These are phyloP conservation scores for Ectropis crepuscularia DNA, from an alignment of 2,888 invertebrate genomes.

Conservation along the genomic window DNA sequence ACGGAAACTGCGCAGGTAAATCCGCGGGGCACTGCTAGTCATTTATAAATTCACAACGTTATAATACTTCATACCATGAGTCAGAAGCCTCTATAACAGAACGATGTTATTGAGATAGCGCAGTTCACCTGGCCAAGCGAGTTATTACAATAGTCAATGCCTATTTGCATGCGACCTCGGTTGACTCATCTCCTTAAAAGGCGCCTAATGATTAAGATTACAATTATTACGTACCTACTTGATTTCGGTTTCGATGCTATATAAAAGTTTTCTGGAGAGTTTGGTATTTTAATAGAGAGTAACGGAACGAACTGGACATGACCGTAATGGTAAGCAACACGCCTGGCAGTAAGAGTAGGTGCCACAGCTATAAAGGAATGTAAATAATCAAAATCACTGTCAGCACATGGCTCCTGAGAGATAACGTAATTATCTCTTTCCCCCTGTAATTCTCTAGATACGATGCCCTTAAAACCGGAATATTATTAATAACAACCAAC, in stretches of 20 bases:
- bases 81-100: neutral
- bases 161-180: conserved; percentile 52
- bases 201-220: conserved; percentile 9
- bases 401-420: too few species aligned
- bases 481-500: too few species aligned
- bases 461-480: too few species aligned
- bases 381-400: too few species aligned
- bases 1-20: neutral
- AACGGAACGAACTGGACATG: too few species aligned
- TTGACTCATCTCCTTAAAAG: conserved; percentile 50
- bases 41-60: neutral
- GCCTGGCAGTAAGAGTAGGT: too few species aligned
- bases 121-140: conserved; percentile 1
- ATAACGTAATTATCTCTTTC: too few species aligned
- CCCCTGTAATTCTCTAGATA: too few species aligned
- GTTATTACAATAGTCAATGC: conserved; percentile 49
- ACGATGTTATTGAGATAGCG: conserved; percentile 12
- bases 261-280: too few species aligned
- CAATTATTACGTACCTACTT: neutral
- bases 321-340: too few species aligned
- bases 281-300: too few species aligned
- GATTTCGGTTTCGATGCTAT: neutral
- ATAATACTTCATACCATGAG: conserved; percentile 2
- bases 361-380: too few species aligned
- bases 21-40: neutral